Conservation (phyloP, 1,140 invertebrate genomes). For the Brachionus rotundiformis region DNA sequence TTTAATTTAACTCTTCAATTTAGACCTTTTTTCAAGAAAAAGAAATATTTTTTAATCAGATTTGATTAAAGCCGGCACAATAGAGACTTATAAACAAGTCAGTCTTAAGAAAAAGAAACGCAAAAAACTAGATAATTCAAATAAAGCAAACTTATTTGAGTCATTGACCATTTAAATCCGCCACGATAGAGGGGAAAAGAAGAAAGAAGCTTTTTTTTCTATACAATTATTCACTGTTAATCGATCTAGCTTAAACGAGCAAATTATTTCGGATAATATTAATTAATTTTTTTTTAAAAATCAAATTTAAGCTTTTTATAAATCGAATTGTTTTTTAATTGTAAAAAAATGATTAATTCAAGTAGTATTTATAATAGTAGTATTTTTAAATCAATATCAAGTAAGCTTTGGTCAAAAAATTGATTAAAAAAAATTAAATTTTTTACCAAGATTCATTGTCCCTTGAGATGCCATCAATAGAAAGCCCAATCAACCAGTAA, state of each 20-base stretch:
- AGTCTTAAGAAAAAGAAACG: conserved; percentile 41
- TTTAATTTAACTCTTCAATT: not conserved
- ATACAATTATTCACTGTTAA: conserved; percentile 25
- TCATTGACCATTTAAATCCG: conserved; percentile 5
- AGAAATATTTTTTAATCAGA: not conserved
- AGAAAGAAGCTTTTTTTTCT: conserved; percentile 45
- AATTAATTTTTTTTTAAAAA: not conserved
- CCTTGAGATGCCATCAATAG: conserved; percentile 17
- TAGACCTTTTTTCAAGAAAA: conserved; percentile 1
- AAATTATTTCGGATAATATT: not conserved
- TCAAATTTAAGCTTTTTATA: conserved; percentile 8
- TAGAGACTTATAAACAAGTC: conserved; percentile 16
- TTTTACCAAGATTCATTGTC: conserved; percentile 43
- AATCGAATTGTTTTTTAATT: conserved; percentile 19
- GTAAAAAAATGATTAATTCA: conserved; percentile 46
- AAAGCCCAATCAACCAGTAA: not conserved
- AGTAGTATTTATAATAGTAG: conserved; percentile 49
- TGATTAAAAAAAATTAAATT: conserved; percentile 38
- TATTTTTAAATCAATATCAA: conserved; percentile 51
- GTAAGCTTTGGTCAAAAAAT: not conserved
- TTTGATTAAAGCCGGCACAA: conserved; percentile 28
- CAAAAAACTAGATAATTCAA: conserved; percentile 11
- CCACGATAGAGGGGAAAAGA: conserved; percentile 34
- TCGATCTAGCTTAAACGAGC: conserved; percentile 3
- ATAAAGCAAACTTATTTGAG: not conserved